Conservation (phyloP, 1,140 invertebrate genomes). For the Epicauta chinensis region DNA sequence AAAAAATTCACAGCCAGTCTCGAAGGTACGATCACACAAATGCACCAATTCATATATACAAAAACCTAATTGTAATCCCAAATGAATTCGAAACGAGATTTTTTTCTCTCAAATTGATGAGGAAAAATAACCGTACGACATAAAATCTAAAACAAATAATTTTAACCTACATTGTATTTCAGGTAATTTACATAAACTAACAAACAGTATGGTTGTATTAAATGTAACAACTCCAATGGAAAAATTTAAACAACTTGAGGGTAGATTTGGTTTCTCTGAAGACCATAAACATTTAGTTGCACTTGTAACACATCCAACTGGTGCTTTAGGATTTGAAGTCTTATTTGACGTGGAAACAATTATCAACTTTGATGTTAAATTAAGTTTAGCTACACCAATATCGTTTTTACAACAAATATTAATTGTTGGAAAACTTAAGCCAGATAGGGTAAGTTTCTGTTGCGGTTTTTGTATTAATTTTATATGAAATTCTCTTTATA, state of each 20-base stretch:
- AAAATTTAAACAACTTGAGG: constrained; percentile 54
- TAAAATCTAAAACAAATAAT: no score
- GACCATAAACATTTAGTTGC: constrained; percentile 62
- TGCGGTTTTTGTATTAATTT: background rate
- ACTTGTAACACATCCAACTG: constrained; percentile 56
- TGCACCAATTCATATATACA: background rate
- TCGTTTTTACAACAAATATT: constrained; percentile 58
- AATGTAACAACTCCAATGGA: constrained; percentile 67
- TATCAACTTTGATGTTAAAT: constrained; percentile 63
- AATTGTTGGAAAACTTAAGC: constrained; percentile 54
- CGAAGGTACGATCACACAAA: constrained; percentile 40
- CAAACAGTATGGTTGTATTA: constrained; percentile 59
- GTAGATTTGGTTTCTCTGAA: constrained; percentile 64
- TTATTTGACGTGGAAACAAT: constrained; percentile 51
- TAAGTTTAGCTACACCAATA: constrained; percentile 64
- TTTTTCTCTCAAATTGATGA: no score
- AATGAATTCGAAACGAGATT: no score
- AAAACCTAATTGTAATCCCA: background rate
- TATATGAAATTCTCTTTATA: background rate
- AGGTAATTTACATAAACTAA: constrained; percentile 57
- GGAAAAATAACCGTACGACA: no score
- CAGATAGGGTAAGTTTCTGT: constrained; percentile 47
- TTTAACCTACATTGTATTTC: no score
- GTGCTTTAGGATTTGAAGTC: constrained; percentile 61
- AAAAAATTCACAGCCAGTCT: constrained; percentile 56